Base-by-base conservation (phyloP, 2,797 vertebrate species). In the Oryzias dopingdopingensis region DNA sequence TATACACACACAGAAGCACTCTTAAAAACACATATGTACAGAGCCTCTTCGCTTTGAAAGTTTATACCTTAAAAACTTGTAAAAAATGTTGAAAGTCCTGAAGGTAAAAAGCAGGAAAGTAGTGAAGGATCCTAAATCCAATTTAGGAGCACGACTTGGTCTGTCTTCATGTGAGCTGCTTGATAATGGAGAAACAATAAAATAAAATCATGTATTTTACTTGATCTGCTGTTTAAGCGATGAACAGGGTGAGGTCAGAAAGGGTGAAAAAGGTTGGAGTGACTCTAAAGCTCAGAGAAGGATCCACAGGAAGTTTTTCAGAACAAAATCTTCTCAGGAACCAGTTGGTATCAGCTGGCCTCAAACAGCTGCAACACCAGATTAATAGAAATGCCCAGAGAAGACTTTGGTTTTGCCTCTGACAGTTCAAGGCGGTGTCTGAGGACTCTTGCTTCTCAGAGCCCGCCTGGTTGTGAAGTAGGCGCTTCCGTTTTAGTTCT, bases 401-500 rank as follows among this genome's bases (percentile, higher is more conserved):
- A 29, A 22, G 45, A 17, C 26, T 26, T 26, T 26, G 24, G 5
- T 5, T 26, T 26, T 26, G 24, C 24, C 10, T 32, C 29, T 32
- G 32, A 37, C 32, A 12, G 32, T 12, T 37, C 32, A 12, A 13
- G 32, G 32, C 32, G 32, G 32, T 3, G 32, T 12, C 10, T 10
- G 0, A 4, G 32, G 12, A 12, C 13, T 37, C 29, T 2, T 10
- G 29, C 29, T 32, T 44, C 7, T 45, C 40, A 13, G 4, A 42
- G 23, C 2, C 4, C 12, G 53, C 29, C 2, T 44, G 40, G 4
- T 12, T 18, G 48, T 26, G 52, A 67, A 59, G 53, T 17, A n/a
- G 29, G 20, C 8, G 0, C 14, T 6, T 15, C 0, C 24, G 32
- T 4, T 4, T 84, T 89, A 94, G 64, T 94, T 95, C 89, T 94